Evolutionary conservation across 2,113 vertebrate species (phyloP).

Genomic region (Lophius piscatorius): DNA sequence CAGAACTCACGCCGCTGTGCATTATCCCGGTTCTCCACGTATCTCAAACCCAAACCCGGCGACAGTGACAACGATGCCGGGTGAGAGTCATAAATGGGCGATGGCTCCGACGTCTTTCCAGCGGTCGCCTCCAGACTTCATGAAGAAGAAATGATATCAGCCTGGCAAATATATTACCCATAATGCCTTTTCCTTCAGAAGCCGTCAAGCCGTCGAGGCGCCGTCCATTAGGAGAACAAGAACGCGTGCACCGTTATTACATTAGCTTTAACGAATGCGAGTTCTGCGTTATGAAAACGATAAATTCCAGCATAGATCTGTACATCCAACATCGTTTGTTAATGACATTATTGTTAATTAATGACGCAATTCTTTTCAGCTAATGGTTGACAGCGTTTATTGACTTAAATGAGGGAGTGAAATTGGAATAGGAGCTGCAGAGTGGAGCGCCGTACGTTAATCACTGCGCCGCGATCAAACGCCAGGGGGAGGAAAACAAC

Average conservation of each 20-base stretch:
- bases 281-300: slow-evolving; percentile 63
- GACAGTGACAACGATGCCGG: slow-evolving; percentile 60
- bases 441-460: slow-evolving; percentile 45
- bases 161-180: slow-evolving; percentile 56
- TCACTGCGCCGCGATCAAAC: slow-evolving; percentile 36
- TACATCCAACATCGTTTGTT: slow-evolving; percentile 41
- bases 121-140: slow-evolving; percentile 49
- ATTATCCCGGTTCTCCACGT: slow-evolving; percentile 54
- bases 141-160: slow-evolving; percentile 61
- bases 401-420: slow-evolving; percentile 40
- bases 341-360: slow-evolving; percentile 64
- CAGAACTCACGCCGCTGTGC: slow-evolving; percentile 57
- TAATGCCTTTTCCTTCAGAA: slow-evolving; percentile 64
- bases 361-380: slow-evolving; percentile 55
- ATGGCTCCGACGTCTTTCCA: slow-evolving; percentile 49
- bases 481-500: slow-evolving; percentile 39
- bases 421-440: slow-evolving; percentile 47
- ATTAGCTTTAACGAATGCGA: slow-evolving; percentile 58
- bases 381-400: slow-evolving; percentile 54
- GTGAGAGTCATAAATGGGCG: slow-evolving; percentile 41
- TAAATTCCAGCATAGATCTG: slow-evolving; percentile 61
- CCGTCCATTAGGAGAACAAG: slow-evolving; percentile 62
- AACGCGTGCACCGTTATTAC: slow-evolving; percentile 61
- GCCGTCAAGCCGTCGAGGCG: slow-evolving; percentile 63
- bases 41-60: slow-evolving; percentile 52